Evolutionary conservation across 2,797 vertebrate species (phyloP), one percentile per base, ranked within the genome.

Genomic region (Sebastes oblongus): DNA sequence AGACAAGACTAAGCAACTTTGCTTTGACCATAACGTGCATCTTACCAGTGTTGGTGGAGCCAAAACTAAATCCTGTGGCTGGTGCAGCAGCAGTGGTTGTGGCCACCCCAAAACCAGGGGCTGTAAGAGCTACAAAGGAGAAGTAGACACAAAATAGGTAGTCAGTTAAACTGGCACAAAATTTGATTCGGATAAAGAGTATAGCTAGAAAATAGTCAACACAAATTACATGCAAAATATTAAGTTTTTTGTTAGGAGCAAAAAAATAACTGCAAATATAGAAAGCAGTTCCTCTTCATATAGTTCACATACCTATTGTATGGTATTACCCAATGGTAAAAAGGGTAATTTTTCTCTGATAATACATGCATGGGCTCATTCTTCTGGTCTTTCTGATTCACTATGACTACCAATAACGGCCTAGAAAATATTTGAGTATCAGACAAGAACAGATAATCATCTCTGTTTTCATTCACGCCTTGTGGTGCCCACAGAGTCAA

Each of bases 1-100:
- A 56, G 29, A 42, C 8, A 32, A 10, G 14, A 60, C 10, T 24
- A 75, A 71, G 72, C 64, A 62, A 12, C 6, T 5, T 55, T 20
- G 27, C 7, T 39, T 50, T 30, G 14, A 39, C 59, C 7, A 65
- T 8, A 64, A 56, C 5, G 1, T 39, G 27, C 3, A 3, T 72
- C 85, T 82, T 93, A 96, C 96, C 96, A 79, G 96, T 94, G 83
- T 82, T 91, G 42, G 94, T 90, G 75, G 95, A 83, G 79, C 96
- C 96, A 81, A 97, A 97, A 22, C 95, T 92, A 81, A 97, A 97
- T 80, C 96, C 96, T 27, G 96, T 93, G 75, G 96, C 90, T 66
- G 92, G 88, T 74, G 94, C 92, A 32, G 94, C 84, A 72, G 96
- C 92, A 29, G 96, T 93, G 29, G 95, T 93, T 20, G 95, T 89